These are phyloP conservation scores for Gobius niger DNA, from an alignment of 2,113 vertebrate species.

Conservation along the genomic window DNA sequence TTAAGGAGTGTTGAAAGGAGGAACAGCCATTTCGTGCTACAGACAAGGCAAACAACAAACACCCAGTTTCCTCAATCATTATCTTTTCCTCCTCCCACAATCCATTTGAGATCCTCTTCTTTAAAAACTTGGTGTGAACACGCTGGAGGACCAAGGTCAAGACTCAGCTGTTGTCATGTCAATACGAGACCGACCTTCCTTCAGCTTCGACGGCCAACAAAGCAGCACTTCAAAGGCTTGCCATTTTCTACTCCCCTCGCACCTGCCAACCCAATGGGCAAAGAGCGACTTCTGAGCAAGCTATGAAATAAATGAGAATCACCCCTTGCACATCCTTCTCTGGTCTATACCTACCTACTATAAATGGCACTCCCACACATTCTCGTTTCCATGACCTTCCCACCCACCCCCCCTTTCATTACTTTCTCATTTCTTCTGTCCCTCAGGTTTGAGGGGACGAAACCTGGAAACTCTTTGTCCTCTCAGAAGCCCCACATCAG, in stretches of 20 bases:
- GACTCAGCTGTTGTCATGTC: conserved; percentile 13
- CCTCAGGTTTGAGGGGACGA: too few relatives aligned
- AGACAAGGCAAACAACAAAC: background rate
- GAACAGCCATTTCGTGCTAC: background rate
- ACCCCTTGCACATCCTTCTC: too few relatives aligned
- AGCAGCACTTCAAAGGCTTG: background rate
- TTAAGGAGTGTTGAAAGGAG: background rate
- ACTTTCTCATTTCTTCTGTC: too few relatives aligned
- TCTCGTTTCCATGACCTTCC: too few relatives aligned
- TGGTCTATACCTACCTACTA: too few relatives aligned
- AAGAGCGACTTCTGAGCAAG: too few relatives aligned
- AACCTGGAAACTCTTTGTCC: too few relatives aligned
- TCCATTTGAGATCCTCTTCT: background rate
- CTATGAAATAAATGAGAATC: too few relatives aligned
- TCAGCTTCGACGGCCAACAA: background rate
- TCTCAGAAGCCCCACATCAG: too few relatives aligned
- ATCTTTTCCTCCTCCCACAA: background rate
- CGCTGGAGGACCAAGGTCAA: background rate
- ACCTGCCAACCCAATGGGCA: too few relatives aligned
- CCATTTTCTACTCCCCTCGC: background rate
- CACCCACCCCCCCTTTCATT: too few relatives aligned
- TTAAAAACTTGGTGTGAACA: background rate
- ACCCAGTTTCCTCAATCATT: background rate
- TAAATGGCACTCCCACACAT: too few relatives aligned
- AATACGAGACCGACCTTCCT: conserved; percentile 1